phyloP scores from a whole-genome alignment of 2,888 invertebrate species.

The Julus scandinavius region DNA sequence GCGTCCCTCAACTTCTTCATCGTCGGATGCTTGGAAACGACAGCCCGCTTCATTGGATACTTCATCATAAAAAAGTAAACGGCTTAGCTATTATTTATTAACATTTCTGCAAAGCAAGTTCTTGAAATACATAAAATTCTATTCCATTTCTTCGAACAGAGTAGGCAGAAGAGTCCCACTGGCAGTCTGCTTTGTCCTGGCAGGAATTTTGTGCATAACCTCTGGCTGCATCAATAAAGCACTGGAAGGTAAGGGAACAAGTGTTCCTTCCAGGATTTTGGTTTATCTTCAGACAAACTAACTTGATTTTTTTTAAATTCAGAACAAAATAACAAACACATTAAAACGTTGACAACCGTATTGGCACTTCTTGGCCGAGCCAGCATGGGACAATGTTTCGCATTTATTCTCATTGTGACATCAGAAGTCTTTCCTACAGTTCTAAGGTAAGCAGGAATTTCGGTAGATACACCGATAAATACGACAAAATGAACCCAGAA shows the following conservation, averaged over 20 bases:
- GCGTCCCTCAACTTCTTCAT: slow-evolving; percentile 69
- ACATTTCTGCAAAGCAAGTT: no score
- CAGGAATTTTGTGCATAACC: slow-evolving; percentile 55
- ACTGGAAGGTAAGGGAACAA: not conserved
- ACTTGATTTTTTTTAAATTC: not conserved
- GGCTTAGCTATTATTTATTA: not conserved
- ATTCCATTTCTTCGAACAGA: slow-evolving; percentile 49
- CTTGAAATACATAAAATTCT: no score
- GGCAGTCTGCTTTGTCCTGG: slow-evolving; percentile 50
- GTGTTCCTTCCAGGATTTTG: not conserved
- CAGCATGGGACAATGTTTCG: slow-evolving; percentile 68
- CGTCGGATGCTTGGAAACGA: slow-evolving; percentile 68
- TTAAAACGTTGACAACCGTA: slow-evolving; percentile 20
- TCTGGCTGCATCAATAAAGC: slow-evolving; percentile 23
- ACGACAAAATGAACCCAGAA: not conserved
- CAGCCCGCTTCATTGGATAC: slow-evolving; percentile 64
- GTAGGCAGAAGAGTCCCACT: slow-evolving; percentile 56
- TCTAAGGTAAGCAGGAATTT: slow-evolving; percentile 56
- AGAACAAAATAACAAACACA: not conserved
- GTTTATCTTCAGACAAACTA: not conserved
- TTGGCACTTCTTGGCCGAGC: slow-evolving; percentile 65
- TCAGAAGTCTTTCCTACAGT: slow-evolving; percentile 65
- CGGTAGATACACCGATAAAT: not conserved
- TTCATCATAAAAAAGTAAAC: slow-evolving; percentile 58
- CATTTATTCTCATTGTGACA: slow-evolving; percentile 66